Evolutionary conservation across 2,888 invertebrate species (phyloP).

Genomic region (Gastrophysa polygoni): DNA sequence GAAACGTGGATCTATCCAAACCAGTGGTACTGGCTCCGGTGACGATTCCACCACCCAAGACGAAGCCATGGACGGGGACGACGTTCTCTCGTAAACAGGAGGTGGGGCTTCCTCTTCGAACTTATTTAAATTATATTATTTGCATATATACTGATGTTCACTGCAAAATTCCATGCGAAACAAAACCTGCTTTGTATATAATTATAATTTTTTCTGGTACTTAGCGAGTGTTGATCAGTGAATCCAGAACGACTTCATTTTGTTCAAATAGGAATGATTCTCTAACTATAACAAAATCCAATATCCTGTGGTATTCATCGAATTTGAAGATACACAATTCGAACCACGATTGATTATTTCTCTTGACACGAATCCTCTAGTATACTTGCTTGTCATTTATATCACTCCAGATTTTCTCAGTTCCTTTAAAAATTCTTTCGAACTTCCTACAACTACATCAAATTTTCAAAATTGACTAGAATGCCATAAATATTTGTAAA

Average conservation of each 20-base stretch:
- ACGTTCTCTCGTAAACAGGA: conserved; percentile 60
- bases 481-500: no score
- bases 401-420: no score
- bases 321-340: no score
- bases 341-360: no score
- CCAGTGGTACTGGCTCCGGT: conserved; percentile 67
- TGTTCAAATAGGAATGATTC: no score
- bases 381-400: no score
- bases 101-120: not conserved
- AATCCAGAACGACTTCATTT: conserved; percentile 10
- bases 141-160: conserved; percentile 27
- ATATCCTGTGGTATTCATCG: no score
- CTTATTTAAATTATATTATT: conserved; percentile 19
- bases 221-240: conserved; percentile 44
- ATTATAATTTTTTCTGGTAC: conserved; percentile 42
- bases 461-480: no score
- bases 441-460: no score
- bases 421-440: no score
- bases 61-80: conserved; percentile 78
- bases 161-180: conserved; percentile 31
- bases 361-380: no score
- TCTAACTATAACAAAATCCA: no score
- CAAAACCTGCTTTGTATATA: conserved; percentile 43
- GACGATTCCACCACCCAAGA: conserved; percentile 79
- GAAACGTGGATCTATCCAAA: conserved; percentile 73